Evolutionary conservation across 2,113 vertebrate genomes (phyloP).

Genomic region (Plestiodon gilberti): DNA sequence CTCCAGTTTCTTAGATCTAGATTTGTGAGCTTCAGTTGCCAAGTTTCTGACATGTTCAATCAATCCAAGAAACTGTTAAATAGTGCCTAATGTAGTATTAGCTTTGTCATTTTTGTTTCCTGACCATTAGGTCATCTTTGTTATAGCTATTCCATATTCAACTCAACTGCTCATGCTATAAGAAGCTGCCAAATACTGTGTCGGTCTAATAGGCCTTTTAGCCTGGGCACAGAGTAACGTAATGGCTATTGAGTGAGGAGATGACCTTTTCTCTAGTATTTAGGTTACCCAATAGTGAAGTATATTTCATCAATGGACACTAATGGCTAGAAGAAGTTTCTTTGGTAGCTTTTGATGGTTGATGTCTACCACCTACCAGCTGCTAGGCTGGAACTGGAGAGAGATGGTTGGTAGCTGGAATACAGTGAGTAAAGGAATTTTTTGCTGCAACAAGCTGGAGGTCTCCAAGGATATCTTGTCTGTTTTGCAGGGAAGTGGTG

Average conservation of each 20-base stretch:
- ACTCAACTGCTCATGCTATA: background rate
- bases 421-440: background rate
- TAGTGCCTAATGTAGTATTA: conserved; percentile 16
- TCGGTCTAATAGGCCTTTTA: background rate
- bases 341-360: background rate
- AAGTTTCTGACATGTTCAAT: background rate
- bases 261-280: background rate
- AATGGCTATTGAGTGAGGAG: background rate
- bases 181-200: background rate
- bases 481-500: background rate
- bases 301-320: background rate
- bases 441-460: background rate
- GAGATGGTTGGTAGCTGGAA: background rate
- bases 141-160: background rate
- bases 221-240: background rate
- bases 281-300: background rate
- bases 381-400: background rate
- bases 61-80: conserved; percentile 1
- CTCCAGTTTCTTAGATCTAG: background rate
- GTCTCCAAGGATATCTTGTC: background rate
- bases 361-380: background rate
- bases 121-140: conserved; percentile 6
- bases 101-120: background rate
- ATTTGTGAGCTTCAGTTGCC: background rate
- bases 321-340: background rate